phyloP scores from a whole-genome alignment of 2,113 vertebrate species.

The Tachysurus vachellii region DNA sequence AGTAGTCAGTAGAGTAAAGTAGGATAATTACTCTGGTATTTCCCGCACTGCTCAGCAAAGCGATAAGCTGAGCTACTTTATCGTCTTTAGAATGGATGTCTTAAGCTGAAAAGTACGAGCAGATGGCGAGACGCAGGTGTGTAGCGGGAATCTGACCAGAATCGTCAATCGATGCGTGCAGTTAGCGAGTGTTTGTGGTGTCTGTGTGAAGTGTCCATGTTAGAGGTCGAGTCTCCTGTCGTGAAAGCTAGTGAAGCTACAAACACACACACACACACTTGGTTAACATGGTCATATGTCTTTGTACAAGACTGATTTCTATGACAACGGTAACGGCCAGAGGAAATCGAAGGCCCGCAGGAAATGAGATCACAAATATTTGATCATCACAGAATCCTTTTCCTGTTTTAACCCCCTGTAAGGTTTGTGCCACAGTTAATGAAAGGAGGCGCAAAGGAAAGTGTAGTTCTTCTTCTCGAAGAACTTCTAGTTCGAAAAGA shows the following conservation, averaged over 20 bases:
- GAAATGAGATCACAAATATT: slow-evolving; percentile 69
- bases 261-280: neutral
- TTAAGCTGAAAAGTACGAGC: neutral
- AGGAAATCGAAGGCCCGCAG: slow-evolving; percentile 60
- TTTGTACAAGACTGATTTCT: slow-evolving; percentile 42
- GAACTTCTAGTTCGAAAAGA: slow-evolving; percentile 18
- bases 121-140: neutral
- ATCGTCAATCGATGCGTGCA: neutral
- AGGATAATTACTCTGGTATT: neutral
- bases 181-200: neutral
- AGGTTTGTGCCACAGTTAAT: slow-evolving; percentile 74
- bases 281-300: slow-evolving; percentile 52
- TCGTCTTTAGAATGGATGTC: neutral
- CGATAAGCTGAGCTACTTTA: neutral
- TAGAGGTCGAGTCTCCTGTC: neutral
- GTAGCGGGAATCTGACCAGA: neutral
- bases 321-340: slow-evolving; percentile 50
- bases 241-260: neutral
- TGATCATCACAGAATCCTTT: slow-evolving; percentile 69
- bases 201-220: neutral
- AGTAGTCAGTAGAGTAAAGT: too few species aligned
- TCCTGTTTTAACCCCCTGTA: slow-evolving; percentile 66
- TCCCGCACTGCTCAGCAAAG: neutral
- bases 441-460: slow-evolving; percentile 58
- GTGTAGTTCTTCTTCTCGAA: too few species aligned